Evolutionary conservation across 2,113 vertebrate species (phyloP).

Genomic region (Mugil cephalus): DNA sequence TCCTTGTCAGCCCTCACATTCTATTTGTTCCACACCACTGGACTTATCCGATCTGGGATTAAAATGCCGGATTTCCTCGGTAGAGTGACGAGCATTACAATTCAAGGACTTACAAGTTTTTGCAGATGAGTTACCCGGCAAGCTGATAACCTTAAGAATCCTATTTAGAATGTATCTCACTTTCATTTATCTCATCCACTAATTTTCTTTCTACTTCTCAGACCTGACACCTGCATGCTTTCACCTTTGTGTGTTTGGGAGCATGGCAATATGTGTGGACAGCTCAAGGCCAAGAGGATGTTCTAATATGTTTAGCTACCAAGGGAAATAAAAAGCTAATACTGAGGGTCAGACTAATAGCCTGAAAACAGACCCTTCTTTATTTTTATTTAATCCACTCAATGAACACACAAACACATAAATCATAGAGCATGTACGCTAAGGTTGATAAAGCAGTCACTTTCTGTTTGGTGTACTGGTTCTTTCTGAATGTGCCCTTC

Average conservation of each 20-base stretch:
- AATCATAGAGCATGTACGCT: slow-evolving; percentile 3
- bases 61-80: slow-evolving; percentile 67
- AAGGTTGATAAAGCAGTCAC: slow-evolving; percentile 18
- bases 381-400: slow-evolving; percentile 57
- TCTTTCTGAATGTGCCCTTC: slow-evolving; percentile 31
- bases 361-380: slow-evolving; percentile 63
- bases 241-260: slow-evolving; percentile 16
- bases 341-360: slow-evolving; percentile 70
- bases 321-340: slow-evolving; percentile 77
- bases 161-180: slow-evolving; percentile 56
- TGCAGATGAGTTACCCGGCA: slow-evolving; percentile 56
- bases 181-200: slow-evolving; percentile 49
- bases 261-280: slow-evolving; percentile 18
- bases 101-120: slow-evolving; percentile 64
- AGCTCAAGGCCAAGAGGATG: slow-evolving; percentile 58
- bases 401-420: slow-evolving; percentile 35
- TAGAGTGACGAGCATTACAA: slow-evolving; percentile 70
- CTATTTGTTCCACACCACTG: slow-evolving; percentile 74
- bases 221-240: slow-evolving; percentile 42
- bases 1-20: slow-evolving; percentile 68
- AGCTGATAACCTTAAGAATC: slow-evolving; percentile 72
- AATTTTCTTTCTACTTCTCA: slow-evolving; percentile 15
- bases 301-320: slow-evolving; percentile 72
- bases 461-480: slow-evolving; percentile 13
- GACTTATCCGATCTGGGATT: slow-evolving; percentile 75